These are phyloP conservation scores for Cynodonichthys magdalenae DNA, from an alignment of 2,797 vertebrate genomes.

Conservation along the genomic window DNA sequence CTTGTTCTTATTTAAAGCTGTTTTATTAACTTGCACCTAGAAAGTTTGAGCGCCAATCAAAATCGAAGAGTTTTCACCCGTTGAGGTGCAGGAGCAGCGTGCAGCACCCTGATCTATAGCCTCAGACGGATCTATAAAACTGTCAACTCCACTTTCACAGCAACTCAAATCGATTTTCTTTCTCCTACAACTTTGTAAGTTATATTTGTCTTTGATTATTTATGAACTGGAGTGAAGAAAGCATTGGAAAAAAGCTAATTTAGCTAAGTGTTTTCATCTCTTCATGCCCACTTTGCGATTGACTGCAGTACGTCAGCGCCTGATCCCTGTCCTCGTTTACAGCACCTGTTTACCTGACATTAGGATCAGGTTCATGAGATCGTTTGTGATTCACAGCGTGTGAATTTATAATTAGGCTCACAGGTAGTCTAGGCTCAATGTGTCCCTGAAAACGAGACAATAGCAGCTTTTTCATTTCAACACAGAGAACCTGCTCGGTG, in stretches of 20 bases:
- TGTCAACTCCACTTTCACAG: neutral
- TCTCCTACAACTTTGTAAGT: too few relatives aligned
- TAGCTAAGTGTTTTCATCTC: neutral
- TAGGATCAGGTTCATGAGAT: conserved; percentile 1
- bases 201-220: neutral
- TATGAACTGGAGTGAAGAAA: neutral
- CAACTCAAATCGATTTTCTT: neutral
- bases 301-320: conserved; percentile 4
- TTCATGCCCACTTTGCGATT: neutral
- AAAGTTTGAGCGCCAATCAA: too few relatives aligned
- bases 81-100: too few relatives aligned
- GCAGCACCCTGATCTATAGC: too few relatives aligned
- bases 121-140: neutral
- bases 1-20: too few relatives aligned
- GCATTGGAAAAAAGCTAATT: neutral
- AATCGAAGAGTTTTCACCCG: too few relatives aligned
- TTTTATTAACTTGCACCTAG: too few relatives aligned
- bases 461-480: conserved; percentile 24
- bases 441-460: conserved; percentile 23
- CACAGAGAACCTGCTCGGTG: conserved; percentile 46
- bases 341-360: neutral
- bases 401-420: conserved; percentile 30
- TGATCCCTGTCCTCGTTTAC: conserved; percentile 24
- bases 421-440: conserved; percentile 24
- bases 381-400: conserved; percentile 6